These are phyloP conservation scores for Xiphydria camelus DNA, from an alignment of 2,888 invertebrate genomes.

Conservation along the genomic window DNA sequence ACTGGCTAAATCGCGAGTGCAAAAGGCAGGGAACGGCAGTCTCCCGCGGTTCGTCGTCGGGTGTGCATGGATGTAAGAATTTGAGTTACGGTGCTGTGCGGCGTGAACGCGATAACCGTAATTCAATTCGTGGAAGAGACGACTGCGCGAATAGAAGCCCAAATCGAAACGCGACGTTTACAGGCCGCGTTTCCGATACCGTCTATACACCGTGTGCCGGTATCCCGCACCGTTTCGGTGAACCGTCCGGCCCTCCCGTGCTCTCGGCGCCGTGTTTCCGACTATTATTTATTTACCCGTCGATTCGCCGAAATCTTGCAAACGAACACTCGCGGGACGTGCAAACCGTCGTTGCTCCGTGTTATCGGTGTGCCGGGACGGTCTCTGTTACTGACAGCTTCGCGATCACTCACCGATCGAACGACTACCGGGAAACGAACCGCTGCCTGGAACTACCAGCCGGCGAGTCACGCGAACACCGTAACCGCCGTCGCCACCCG, in stretches of 20 bases:
- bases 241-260: no score
- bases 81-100: slow-evolving; percentile 1
- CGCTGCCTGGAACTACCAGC: no score
- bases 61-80: slow-evolving; percentile 6
- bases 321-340: not conserved
- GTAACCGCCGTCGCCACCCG: no score
- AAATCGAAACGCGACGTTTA: slow-evolving; percentile 7
- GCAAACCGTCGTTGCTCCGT: slow-evolving; percentile 4
- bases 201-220: no score
- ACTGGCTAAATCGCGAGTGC: not conserved
- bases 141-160: slow-evolving; percentile 11
- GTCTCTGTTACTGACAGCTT: no score
- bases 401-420: no score
- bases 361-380: no score
- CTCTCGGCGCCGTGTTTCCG: slow-evolving; percentile 7
- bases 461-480: no score
- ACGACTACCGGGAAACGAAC: no score
- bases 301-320: slow-evolving; percentile 17
- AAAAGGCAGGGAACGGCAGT: slow-evolving; percentile 19
- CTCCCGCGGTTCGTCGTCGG: slow-evolving; percentile 19
- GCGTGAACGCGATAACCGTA: not conserved
- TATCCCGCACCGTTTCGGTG: no score
- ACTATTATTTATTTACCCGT: slow-evolving; percentile 24
- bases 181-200: no score
- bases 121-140: slow-evolving; percentile 6